Evolutionary conservation across 1,140 invertebrate genomes (phyloP), one percentile per base, ranked within the genome.

Genomic region (Hyles euphorbiae): DNA sequence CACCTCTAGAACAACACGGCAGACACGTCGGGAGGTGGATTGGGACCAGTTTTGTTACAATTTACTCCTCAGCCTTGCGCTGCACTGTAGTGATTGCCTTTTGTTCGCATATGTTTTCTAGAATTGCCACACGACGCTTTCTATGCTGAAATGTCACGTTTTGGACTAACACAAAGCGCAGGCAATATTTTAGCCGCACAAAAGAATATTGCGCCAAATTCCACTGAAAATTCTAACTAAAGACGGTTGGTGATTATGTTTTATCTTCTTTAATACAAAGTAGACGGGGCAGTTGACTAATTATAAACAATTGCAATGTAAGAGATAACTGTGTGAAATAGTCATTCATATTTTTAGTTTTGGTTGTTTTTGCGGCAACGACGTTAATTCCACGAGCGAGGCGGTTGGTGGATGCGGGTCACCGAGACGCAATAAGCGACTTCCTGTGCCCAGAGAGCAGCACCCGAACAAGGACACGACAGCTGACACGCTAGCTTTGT

Each of bases 341-440:
- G 36, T 40, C 36, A 52, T 34, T 33, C 50, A 34, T 47, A 52
- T 12, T 52, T 10, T 52, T 34, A 34, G 33, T 52, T 52, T 40
- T 40, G 8, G 5, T 40, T 40, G 36, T 40, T 40, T 40, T 40
- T 5, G 22, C 22, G 22, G 22, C 22, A 22, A 22, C 22, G 36
- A 48, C 47, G n/a, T 48, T 48, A 48, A 11, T 48, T 12, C 47
- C 11, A 22, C 6, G 8, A 22, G 45, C 47, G 40, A 54, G 58
- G 54, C 62, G 58, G 60, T 56, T 68, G 55, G 54, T 67, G 75
- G 72, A 64, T 76, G 76, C 76, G 71, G 77, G 78, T 81, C 81
- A 78, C 67, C 63, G 71, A 69, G 65, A 65, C 65, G 76, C 80
- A 83, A 83, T 67, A 70, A 83, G 71, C 63, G 47, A 81, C 70